Evolutionary conservation across 1,140 invertebrate genomes (phyloP), one percentile per base, ranked within the genome.

Genomic region (Lepeophtheirus salmonis): DNA sequence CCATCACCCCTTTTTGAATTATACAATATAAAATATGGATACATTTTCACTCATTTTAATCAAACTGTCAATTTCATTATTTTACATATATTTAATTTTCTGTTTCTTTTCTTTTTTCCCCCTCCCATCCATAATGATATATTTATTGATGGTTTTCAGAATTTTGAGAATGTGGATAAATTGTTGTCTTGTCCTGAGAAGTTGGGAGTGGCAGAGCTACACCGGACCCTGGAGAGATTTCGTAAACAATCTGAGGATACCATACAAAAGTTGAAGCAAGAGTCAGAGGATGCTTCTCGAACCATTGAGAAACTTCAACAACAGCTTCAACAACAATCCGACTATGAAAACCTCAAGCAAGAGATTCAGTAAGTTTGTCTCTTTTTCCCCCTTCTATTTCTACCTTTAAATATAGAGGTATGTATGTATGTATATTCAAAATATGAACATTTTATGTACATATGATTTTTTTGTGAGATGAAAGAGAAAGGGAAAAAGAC

Each of bases 241-340:
- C 22, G 26, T 3, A 24, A 57, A 48, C 20, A 57, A 14, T 57
- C 55, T 18, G 55, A 57, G n/a, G 55, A 57, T 41, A 20, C 21
- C 20, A 57, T 57, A 14, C 55, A 57, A 30, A 25, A 25, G 26
- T 23, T 57, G 23, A 24, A 30, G 26, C 22, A 41, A 41, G 55
- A 57, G 26, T 57, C 55, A 16, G 16, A 30, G 26, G 55, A 57
- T 18, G 55, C 55, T 23, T 24, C 55, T 23, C 20, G 26, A 41
- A 57, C 55, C 55, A 57, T 57, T 57, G 55, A 25, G n/a, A 57
- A 57, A 41, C 26, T 57, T n/a, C 55, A 57, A 48, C 17, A 17
- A 18, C 55, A 57, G 25, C 55, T 57, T 21, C 55, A 57, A 25
- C 55, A 57, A 57, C 55, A 57, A 21, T 24, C 20, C 26, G 55